Evolutionary conservation across 2,797 vertebrate species (phyloP).

Genomic region (Parauchenoglanis punctatus): DNA sequence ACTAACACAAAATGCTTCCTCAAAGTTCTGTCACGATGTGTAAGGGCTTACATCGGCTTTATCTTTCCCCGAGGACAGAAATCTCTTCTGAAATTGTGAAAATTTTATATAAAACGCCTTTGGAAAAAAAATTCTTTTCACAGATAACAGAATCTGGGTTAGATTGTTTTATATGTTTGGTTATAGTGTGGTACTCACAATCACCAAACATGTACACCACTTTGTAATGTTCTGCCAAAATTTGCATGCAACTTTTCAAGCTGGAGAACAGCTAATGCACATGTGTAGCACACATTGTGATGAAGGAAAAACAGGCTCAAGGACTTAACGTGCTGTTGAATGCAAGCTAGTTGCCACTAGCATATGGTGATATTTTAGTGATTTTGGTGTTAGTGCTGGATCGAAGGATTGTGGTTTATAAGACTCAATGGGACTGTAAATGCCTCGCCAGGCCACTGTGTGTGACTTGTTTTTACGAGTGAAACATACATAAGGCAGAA

Average conservation of each 20-base stretch:
- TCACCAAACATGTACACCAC: background rate
- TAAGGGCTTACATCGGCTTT: conserved; percentile 30
- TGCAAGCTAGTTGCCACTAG: conserved; percentile 60
- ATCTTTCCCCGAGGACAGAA: conserved; percentile 25
- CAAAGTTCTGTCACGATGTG: conserved; percentile 46
- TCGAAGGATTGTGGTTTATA: conserved; percentile 60
- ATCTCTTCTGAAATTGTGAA: conserved; percentile 23
- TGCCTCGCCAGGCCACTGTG: conserved; percentile 71
- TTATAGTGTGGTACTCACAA: background rate
- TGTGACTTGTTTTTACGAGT: conserved; percentile 71
- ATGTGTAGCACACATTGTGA: conserved; percentile 63
- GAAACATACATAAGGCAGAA: conserved; percentile 75
- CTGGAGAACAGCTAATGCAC: conserved; percentile 43
- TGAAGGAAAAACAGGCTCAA: conserved; percentile 68
- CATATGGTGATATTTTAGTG: conserved; percentile 69
- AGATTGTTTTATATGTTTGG: background rate
- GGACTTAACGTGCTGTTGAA: conserved; percentile 57
- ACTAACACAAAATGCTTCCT: conserved; percentile 49
- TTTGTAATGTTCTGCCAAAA: background rate
- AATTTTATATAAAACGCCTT: background rate
- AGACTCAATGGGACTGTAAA: conserved; percentile 66
- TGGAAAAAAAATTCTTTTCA: background rate
- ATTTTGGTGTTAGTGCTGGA: conserved; percentile 68
- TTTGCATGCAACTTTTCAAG: conserved; percentile 18
- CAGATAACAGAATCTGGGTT: background rate